Evolutionary conservation across 2,113 vertebrate genomes (phyloP).

Genomic region (Ceuthmochares aereus): DNA sequence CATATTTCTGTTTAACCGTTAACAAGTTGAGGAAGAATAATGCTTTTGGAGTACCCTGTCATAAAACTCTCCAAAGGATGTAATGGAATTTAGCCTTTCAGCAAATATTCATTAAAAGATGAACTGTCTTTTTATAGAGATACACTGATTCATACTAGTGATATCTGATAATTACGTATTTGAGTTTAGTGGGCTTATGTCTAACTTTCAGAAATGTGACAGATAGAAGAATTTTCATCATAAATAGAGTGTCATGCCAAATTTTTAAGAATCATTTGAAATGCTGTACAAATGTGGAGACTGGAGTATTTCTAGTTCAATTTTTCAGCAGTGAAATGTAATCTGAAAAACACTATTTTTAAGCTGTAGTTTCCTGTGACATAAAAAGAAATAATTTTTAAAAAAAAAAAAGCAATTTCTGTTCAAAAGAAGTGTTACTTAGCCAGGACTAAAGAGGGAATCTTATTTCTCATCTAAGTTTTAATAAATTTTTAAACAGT

Average conservation of each 20-base stretch:
- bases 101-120: background rate
- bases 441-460: background rate
- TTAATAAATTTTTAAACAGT: background rate
- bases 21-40: background rate
- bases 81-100: background rate
- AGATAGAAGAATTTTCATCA: background rate
- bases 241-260: background rate
- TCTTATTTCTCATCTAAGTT: background rate
- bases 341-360: background rate
- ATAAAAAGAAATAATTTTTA: background rate
- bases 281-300: background rate
- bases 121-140: background rate
- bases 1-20: background rate
- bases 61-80: background rate
- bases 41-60: background rate
- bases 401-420: background rate
- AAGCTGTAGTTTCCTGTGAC: background rate
- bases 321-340: background rate
- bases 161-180: background rate
- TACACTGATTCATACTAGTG: background rate
- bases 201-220: background rate
- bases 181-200: background rate
- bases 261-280: background rate
- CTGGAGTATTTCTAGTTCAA: background rate
- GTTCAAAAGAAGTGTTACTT: background rate